Evolutionary conservation across 2,797 vertebrate genomes (phyloP).

Genomic region (Propithecus deckenii): DNA sequence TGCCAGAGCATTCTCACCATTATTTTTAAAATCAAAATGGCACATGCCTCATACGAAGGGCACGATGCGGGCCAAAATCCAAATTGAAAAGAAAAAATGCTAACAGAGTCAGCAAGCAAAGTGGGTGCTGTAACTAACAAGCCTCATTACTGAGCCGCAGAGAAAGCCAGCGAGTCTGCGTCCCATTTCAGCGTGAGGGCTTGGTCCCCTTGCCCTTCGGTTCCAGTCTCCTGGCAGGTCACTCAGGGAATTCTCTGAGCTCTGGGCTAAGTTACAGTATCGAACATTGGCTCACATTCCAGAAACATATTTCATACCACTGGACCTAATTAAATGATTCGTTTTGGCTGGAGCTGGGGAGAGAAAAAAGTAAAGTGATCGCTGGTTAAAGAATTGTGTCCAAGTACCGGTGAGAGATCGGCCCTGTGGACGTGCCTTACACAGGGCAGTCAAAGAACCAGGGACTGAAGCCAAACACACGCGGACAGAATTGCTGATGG

Average conservation of each 20-base stretch:
- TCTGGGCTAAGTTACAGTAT: not conserved
- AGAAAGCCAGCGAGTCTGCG: not conserved
- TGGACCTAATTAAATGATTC: not conserved
- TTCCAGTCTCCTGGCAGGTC: constrained; percentile 18
- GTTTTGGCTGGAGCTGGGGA: not conserved
- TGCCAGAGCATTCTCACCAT: constrained; percentile 65
- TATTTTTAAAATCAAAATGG: constrained; percentile 78
- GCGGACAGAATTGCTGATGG: not conserved
- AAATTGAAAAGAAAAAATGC: constrained; percentile 58
- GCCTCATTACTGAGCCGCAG: not conserved
- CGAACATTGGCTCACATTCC: not conserved
- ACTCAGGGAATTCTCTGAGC: not conserved
- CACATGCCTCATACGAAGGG: constrained; percentile 29
- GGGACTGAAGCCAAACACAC: not conserved
- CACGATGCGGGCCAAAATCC: not conserved
- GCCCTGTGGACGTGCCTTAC: not conserved
- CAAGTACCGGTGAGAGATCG: not conserved
- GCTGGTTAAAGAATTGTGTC: not conserved
- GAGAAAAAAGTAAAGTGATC: not conserved
- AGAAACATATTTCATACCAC: not conserved
- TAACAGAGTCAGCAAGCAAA: constrained; percentile 24
- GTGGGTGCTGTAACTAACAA: constrained; percentile 41
- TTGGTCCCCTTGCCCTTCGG: not conserved
- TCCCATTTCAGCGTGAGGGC: not conserved
- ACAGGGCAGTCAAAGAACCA: not conserved